Conservation (phyloP, 1,140 invertebrate genomes). For the Caenorhabditis latens region DNA sequence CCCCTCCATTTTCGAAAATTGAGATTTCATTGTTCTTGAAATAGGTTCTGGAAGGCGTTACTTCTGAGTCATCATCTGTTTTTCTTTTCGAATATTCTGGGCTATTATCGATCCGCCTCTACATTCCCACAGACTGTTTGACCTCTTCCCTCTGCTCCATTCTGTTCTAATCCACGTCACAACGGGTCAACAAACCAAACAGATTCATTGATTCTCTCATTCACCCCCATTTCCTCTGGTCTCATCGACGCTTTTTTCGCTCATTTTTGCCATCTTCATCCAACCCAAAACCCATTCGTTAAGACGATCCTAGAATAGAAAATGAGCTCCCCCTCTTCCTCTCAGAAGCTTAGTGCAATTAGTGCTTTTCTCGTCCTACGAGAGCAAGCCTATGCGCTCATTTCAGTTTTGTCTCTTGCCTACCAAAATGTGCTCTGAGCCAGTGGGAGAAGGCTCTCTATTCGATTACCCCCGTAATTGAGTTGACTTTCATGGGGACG, state of each 20-base stretch:
- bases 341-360: slow-evolving; percentile 22
- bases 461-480: slow-evolving; percentile 53
- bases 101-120: no score
- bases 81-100: no score
- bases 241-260: neutral
- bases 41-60: no score
- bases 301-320: slow-evolving; percentile 48
- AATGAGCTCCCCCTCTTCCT: slow-evolving; percentile 8
- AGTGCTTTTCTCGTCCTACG: slow-evolving; percentile 24
- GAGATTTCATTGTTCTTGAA: no score
- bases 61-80: no score
- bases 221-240: neutral
- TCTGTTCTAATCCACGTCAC: no score
- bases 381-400: slow-evolving; percentile 37
- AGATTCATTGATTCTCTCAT: neutral
- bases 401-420: slow-evolving; percentile 49
- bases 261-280: neutral
- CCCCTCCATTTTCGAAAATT: no score
- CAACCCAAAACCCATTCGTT: slow-evolving; percentile 14
- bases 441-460: slow-evolving; percentile 38
- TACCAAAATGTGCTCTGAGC: slow-evolving; percentile 44
- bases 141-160: no score
- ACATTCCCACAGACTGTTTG: no score
- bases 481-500: slow-evolving; percentile 40
- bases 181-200: no score